Base-by-base conservation (phyloP, 2,888 invertebrate species). In the Andrena fulva region DNA sequence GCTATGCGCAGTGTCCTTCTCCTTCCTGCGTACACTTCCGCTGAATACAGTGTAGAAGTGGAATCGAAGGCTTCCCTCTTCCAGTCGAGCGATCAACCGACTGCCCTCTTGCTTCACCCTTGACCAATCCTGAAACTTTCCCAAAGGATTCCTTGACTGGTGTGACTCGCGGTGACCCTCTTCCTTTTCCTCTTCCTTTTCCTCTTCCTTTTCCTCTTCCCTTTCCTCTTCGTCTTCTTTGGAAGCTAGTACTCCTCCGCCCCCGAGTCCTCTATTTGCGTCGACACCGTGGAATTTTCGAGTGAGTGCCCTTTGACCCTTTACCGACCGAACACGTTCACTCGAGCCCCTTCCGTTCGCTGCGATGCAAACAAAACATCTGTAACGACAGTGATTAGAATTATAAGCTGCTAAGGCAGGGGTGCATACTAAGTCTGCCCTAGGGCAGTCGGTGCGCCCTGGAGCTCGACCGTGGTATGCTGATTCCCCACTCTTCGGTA, bases 31-130 rank as follows among this genome's bases (percentile, higher is more conserved):
- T 31, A 54, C 66, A 66, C 64, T 81, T 86, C 76, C 80, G 70
- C 74, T 73, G 77, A 78, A 85, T 42, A 77, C 69, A 72, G 77
- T 66, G 76, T 74, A 76, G 82, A 76, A 89, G 77, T 84, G 88
- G 87, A 90, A 90, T 88, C 87, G 85, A 90, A 84, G 85, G 83
- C 80, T 76, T 84, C 81, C 70, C 81, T 79, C 85, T 90, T 89
- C 87, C 90, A 86, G 84, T 87, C 78, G 88, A 89, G 29, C 83
- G 87, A 79, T 78, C 89, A 86, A 84, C 90, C 90, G 89, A 90
- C 91, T 88, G 81, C 81, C 85, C 85, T 87, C 82, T 86, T 80
- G 60, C 75, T 86, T 87, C 84, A 89, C 89, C 77, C 87, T 90
- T 87, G 87, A 80, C 87, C 85, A 80, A 68, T 79, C 85, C 84